These are phyloP conservation scores for Synanthedon vespiformis DNA, from an alignment of 2,888 invertebrate species.

Conservation along the genomic window DNA sequence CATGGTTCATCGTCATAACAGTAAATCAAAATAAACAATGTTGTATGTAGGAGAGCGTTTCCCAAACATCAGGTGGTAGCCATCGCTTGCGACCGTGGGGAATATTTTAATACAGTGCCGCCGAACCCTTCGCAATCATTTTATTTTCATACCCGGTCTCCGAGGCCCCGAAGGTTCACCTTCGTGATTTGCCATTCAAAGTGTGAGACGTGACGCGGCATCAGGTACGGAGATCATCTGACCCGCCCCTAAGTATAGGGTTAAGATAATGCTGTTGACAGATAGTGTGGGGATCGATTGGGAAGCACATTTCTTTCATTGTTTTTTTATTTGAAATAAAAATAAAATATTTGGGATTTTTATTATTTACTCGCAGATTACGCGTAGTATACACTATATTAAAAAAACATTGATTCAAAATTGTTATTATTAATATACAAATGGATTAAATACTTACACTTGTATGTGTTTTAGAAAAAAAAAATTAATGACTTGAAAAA, in stretches of 20 bases:
- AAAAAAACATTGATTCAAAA: no score
- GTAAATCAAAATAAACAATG: conserved; percentile 43
- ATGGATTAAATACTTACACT: no score
- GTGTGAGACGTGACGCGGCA: conserved; percentile 49
- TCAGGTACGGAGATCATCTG: conserved; percentile 43
- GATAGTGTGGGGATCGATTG: conserved; percentile 42
- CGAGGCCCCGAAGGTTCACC: conserved; percentile 60
- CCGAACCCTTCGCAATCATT: conserved; percentile 61
- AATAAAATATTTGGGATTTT: no score
- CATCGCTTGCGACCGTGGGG: conserved; percentile 37
- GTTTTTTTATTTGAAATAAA: conserved; percentile 5
- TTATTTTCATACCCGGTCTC: conserved; percentile 65
- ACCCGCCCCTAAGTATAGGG: conserved; percentile 27
- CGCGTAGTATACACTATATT: no score
- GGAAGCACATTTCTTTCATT: conserved; percentile 37
- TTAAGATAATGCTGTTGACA: conserved; percentile 59
- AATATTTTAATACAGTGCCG: conserved; percentile 60
- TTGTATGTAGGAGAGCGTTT: conserved; percentile 29
- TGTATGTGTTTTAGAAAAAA: no score
- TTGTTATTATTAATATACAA: no score
- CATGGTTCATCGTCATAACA: conserved; percentile 1
- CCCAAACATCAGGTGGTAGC: conserved; percentile 56
- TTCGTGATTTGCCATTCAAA: conserved; percentile 68
- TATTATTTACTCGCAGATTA: no score
- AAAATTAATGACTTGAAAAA: no score